Base-by-base conservation (phyloP, 2,888 invertebrate genomes). In the Melinaea marsaeus region DNA sequence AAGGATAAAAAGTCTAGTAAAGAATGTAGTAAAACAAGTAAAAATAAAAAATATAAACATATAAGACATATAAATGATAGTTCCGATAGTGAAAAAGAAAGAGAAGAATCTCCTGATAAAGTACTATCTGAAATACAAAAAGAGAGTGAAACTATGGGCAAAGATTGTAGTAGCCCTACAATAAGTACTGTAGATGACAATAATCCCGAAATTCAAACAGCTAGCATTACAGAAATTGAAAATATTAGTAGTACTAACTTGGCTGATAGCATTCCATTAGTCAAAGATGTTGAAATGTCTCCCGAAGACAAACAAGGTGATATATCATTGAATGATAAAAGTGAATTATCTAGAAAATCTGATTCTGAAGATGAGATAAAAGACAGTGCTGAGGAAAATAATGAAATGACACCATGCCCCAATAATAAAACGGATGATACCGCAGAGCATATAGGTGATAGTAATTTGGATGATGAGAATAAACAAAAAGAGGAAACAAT, bases 11-110 rank as follows among this genome's bases (percentile, higher is more conserved):
- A 13, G 9, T 51, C 51, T 9, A 37, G 37, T 37, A 54, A 58
- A 3, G 56, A 62, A 59, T 42, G 7, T 32, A n/a, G 33, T 33
- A 42, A 61, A 51, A 61, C 13, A 57, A 58, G 51, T n/a, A 71
- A 64, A 58, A 62, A 61, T n/a, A 75, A 69, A 66, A 75, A 69
- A 66, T 74, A 70, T 13, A 76, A 70, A 66, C 71, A 71, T 56
- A 69, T 75, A 9, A 71, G 61, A 69, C 54, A 75, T 34, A 62
- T 74, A 45, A 69, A 74, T 63, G 73, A 77, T 22, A 77, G 73
- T 69, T 81, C 83, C 32, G 69, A 71, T n/a, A 69, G 66, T 66
- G 72, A 72, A 45, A 67, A 60, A 54, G 66, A 65, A 45, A 37
- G 34, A 13, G 58, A 51, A 56, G 7, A 42, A 3, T 32, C 5